Evolutionary conservation across 2,113 vertebrate species (phyloP).

Genomic region (Eurypyga helias): DNA sequence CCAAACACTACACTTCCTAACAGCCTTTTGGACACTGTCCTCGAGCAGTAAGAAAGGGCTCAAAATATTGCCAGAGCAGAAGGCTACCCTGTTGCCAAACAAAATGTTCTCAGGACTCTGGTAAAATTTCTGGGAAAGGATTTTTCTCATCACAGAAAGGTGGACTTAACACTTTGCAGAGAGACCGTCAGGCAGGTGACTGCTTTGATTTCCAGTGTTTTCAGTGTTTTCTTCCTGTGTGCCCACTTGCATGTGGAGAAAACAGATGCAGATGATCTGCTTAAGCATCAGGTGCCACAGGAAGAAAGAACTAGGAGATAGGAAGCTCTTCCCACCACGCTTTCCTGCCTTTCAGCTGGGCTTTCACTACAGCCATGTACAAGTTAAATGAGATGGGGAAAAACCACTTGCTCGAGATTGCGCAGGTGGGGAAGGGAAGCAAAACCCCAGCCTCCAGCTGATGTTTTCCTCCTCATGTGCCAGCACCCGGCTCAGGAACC

Average conservation of each 20-base stretch:
- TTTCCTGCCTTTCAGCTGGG: neutral
- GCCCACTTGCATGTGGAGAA: fast-evolving
- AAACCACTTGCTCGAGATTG: neutral
- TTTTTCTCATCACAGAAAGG: neutral
- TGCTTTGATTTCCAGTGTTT: neutral
- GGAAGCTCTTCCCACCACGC: neutral
- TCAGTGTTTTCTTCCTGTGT: neutral
- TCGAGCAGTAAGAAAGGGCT: neutral
- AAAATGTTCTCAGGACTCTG: neutral
- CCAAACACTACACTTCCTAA: neutral
- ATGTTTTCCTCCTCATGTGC: neutral
- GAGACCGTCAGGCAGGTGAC: neutral
- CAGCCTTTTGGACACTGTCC: neutral
- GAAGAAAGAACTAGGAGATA: neutral
- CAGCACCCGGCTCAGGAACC: neutral
- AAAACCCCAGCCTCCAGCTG: neutral
- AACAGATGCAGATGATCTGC: neutral
- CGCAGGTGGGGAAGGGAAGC: neutral
- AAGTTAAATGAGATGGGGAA: neutral
- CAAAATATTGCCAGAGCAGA: neutral
- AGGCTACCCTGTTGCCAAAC: neutral
- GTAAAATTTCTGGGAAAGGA: neutral
- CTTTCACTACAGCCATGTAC: neutral
- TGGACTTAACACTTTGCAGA: neutral
- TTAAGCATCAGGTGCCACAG: neutral